Percentiles rank a stretch among this genome's conserved stretches.
Conservation (phyloP, 2,797 vertebrate species). For the Alauda arvensis region DNA sequence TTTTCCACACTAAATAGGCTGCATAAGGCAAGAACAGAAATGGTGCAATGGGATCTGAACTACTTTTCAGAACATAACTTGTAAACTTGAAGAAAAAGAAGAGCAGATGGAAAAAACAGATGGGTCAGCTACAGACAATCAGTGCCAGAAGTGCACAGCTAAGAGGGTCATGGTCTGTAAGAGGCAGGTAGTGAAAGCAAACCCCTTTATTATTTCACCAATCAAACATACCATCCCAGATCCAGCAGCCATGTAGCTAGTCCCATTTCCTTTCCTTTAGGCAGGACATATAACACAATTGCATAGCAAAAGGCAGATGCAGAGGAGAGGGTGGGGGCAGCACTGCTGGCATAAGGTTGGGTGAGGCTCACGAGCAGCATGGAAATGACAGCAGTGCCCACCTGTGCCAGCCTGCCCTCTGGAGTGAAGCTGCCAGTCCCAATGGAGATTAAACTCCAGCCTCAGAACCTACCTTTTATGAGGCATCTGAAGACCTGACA, state of each 20-base stretch:
- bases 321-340: not conserved
- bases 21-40: not conserved
- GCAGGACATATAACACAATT: not conserved
- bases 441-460: not conserved
- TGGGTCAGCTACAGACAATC: not conserved
- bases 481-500: not conserved
- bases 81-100: not conserved
- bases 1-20: not conserved
- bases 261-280: not conserved
- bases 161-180: not conserved
- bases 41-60: not conserved
- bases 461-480: not conserved
- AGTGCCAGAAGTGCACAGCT: not conserved
- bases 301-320: not conserved
- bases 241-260: not conserved
- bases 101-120: not conserved
- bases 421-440: not conserved
- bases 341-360: rapidly evolving
- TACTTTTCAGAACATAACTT: not conserved
- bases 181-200: not conserved
- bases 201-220: not conserved
- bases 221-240: not conserved
- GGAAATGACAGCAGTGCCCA: not conserved
- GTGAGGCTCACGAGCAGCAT: not conserved
- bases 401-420: not conserved